phyloP scores from a whole-genome alignment of 2,113 vertebrate species.

The Tachycineta bicolor region DNA sequence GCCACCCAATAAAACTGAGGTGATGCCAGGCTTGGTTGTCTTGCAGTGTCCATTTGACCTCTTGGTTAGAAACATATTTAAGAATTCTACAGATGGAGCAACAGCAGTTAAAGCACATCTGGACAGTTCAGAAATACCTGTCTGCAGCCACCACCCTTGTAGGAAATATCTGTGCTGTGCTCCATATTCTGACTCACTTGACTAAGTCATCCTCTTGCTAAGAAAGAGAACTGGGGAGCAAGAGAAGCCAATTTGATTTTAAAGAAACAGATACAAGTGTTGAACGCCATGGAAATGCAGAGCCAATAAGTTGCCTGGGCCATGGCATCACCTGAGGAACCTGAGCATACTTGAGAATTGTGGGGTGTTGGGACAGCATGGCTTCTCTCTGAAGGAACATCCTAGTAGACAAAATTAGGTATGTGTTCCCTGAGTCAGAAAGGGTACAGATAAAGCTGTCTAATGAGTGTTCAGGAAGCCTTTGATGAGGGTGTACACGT shows the following conservation, averaged over 20 bases:
- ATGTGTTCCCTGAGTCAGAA: not conserved
- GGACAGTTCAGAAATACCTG: not conserved
- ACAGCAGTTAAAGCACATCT: not conserved
- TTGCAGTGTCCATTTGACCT: not conserved
- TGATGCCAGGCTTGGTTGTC: not conserved
- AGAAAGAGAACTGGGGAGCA: not conserved
- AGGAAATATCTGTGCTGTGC: not conserved
- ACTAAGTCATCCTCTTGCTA: not conserved
- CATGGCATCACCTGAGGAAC: not conserved
- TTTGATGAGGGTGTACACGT: not conserved
- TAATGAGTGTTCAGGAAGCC: not conserved
- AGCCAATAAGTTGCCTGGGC: not conserved
- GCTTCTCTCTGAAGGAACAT: not conserved
- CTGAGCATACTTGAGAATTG: not conserved
- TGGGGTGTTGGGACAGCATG: not conserved
- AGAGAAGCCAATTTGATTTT: not conserved
- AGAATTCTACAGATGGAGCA: not conserved
- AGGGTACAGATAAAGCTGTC: not conserved
- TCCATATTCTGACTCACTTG: rapidly evolving
- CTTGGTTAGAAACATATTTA: not conserved
- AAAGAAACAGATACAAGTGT: not conserved
- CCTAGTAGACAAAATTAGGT: not conserved
- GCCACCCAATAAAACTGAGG: not conserved
- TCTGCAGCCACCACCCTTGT: not conserved
- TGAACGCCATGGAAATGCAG: not conserved